Evolutionary conservation across 2,797 vertebrate species (phyloP).

Genomic region (Micrastur ruficollis): DNA sequence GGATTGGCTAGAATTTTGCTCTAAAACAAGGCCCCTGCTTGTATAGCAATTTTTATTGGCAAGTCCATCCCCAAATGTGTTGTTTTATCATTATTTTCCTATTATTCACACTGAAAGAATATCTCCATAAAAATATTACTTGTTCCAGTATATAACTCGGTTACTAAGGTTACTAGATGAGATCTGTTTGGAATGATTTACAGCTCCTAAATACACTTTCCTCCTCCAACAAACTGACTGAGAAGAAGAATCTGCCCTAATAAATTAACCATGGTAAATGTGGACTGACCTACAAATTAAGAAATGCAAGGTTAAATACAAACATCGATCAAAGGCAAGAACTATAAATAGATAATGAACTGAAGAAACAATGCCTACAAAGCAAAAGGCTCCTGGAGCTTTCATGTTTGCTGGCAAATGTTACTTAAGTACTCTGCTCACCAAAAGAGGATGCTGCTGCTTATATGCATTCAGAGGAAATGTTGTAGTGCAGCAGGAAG

Average conservation of each 20-base stretch:
- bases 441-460: background rate
- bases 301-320: conserved; percentile 68
- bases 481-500: background rate
- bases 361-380: conserved; percentile 52
- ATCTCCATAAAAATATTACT: conserved; percentile 39
- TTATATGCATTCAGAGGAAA: background rate
- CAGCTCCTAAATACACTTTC: conserved; percentile 12
- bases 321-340: conserved; percentile 55
- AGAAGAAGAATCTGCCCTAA: conserved; percentile 48
- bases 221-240: background rate
- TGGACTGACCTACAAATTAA: conserved; percentile 59
- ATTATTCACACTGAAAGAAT: conserved; percentile 46
- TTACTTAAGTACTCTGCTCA: background rate
- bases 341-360: conserved; percentile 66
- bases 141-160: conserved; percentile 25
- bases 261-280: conserved; percentile 61
- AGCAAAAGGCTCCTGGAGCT: conserved; percentile 37
- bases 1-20: background rate
- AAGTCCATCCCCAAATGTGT: conserved; percentile 13
- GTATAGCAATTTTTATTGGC: conserved; percentile 2
- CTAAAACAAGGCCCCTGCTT: background rate
- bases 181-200: conserved; percentile 54
- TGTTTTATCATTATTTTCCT: conserved; percentile 52
- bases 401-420: background rate
- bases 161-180: conserved; percentile 65